Evolutionary conservation across 2,888 invertebrate genomes (phyloP).

Genomic region (Aporophyla lueneburgensis): DNA sequence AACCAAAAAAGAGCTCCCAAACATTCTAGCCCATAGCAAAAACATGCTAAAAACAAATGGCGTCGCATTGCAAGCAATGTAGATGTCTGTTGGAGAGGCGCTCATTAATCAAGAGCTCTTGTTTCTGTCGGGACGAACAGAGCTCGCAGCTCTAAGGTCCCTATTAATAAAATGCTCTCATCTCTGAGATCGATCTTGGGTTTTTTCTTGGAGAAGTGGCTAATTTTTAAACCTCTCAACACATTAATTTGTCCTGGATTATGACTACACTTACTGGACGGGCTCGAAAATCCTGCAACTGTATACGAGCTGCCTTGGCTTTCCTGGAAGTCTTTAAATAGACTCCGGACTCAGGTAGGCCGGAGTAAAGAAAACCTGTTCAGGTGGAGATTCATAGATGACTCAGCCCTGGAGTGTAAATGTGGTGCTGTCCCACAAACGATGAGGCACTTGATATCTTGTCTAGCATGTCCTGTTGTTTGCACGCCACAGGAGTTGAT

Average conservation of each 20-base stretch:
- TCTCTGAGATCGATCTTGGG: slow-evolving; percentile 14
- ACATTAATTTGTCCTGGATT: neutral
- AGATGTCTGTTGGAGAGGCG: slow-evolving; percentile 7
- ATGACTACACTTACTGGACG: neutral
- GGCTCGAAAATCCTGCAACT: too few species aligned
- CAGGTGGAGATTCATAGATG: too few species aligned
- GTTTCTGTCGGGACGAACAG: slow-evolving; percentile 43
- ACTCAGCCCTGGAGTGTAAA: too few species aligned
- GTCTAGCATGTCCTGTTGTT: too few species aligned
- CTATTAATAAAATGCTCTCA: slow-evolving; percentile 28
- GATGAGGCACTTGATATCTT: too few species aligned
- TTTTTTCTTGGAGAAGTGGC: neutral
- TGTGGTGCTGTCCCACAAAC: too few species aligned
- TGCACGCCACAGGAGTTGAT: too few species aligned
- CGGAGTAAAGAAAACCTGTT: too few species aligned
- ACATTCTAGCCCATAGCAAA: slow-evolving; percentile 8
- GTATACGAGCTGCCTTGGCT: too few species aligned
- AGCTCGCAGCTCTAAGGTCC: slow-evolving; percentile 8
- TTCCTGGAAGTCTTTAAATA: too few species aligned
- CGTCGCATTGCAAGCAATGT: slow-evolving; percentile 26
- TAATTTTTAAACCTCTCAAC: neutral
- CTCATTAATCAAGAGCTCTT: slow-evolving; percentile 49
- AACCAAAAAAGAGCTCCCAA: slow-evolving; percentile 1
- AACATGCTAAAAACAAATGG: slow-evolving; percentile 41
- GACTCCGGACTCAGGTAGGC: too few species aligned